A percentile compares a stretch with the other conserved stretches of the same genome.
Conservation (phyloP, 2,888 invertebrate genomes). For the Tenthredo notha region DNA sequence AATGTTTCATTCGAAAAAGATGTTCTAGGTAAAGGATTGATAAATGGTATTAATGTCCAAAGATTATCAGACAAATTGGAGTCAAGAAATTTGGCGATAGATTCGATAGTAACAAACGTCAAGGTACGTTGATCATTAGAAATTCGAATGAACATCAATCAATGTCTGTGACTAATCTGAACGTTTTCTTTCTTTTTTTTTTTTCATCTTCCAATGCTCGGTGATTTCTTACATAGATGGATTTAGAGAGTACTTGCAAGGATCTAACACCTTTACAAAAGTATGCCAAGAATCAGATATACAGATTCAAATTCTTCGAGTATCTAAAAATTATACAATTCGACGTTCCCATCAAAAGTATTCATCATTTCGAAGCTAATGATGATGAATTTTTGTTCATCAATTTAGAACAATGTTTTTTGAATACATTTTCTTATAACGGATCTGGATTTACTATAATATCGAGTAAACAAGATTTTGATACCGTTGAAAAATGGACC, state of each 20-base stretch:
- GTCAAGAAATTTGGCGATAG: conserved; percentile 53
- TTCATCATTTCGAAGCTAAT: conserved; percentile 72
- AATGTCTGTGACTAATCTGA: background rate
- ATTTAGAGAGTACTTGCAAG: conserved; percentile 60
- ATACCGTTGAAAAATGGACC: conserved; percentile 78
- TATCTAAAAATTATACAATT: conserved; percentile 73
- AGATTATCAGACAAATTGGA: conserved; percentile 69
- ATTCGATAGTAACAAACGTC: conserved; percentile 36
- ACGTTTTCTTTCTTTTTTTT: background rate
- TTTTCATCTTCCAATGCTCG: background rate
- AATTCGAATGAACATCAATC: conserved; percentile 1
- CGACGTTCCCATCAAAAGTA: conserved; percentile 65
- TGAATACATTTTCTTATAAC: conserved; percentile 78
- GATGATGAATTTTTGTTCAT: conserved; percentile 75
- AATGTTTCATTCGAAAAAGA: conserved; percentile 75
- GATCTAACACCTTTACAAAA: conserved; percentile 59
- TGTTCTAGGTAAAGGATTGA: conserved; percentile 70
- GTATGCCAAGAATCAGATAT: conserved; percentile 75
- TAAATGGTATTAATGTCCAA: conserved; percentile 73
- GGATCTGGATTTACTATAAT: conserved; percentile 68
- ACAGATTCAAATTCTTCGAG: conserved; percentile 80
- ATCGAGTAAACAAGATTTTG: conserved; percentile 75
- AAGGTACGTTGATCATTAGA: conserved; percentile 55
- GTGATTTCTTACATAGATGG: conserved; percentile 56
- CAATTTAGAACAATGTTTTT: conserved; percentile 77